A percentile compares a stretch with the other conserved stretches of the same genome.
Evolutionary conservation across 2,113 vertebrate genomes (phyloP).

Genomic region (Sterna hirundo): DNA sequence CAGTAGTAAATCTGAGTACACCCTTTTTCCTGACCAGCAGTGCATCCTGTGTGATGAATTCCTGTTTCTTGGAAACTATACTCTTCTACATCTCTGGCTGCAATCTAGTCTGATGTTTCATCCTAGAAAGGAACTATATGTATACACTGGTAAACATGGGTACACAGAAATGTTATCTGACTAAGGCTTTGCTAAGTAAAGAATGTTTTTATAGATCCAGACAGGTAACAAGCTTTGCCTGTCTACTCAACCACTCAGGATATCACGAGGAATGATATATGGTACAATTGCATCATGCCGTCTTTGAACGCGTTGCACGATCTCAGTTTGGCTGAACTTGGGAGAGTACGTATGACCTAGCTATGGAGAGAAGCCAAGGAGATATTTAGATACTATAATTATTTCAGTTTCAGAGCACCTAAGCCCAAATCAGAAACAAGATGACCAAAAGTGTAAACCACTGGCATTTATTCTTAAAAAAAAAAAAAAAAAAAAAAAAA

Average conservation of each 20-base stretch:
- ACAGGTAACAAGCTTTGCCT: neutral
- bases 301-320: neutral
- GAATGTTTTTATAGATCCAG: neutral
- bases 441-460: neutral
- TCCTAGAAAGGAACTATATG: neutral
- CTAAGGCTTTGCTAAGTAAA: neutral
- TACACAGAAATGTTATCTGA: neutral
- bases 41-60: neutral
- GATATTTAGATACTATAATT: neutral
- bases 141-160: neutral
- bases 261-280: neutral
- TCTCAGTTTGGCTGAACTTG: neutral
- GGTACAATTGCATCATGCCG: neutral
- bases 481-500: neutral
- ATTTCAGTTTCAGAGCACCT: neutral
- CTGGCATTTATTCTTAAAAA: neutral
- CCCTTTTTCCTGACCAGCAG: neutral
- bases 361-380: neutral
- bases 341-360: neutral
- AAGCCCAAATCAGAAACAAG: neutral
- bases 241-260: neutral
- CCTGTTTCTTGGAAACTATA: neutral
- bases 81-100: neutral
- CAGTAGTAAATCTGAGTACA: neutral
- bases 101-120: neutral